Percentiles rank a stretch among this genome's conserved stretches.
Conservation (phyloP, 2,888 invertebrate genomes). For the Nemurella pictetii region DNA sequence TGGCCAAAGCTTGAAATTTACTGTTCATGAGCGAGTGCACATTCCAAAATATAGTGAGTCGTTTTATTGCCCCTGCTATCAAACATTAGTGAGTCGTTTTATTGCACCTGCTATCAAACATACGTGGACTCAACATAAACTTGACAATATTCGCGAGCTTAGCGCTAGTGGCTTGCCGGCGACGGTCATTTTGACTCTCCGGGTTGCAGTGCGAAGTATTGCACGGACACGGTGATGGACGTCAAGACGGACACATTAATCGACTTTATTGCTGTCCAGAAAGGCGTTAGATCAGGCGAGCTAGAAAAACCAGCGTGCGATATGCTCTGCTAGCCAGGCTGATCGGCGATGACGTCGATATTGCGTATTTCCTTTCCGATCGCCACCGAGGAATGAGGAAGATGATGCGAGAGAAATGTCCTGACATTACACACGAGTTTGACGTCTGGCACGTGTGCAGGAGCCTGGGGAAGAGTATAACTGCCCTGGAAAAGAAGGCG, state of each 20-base stretch:
- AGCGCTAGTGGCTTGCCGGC: slow-evolving; percentile 31
- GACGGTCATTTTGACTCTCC: slow-evolving; percentile 42
- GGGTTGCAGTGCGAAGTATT: slow-evolving; percentile 40
- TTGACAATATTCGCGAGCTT: not conserved
- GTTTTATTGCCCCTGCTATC: no score
- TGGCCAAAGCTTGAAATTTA: not conserved
- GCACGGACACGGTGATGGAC: slow-evolving; percentile 41
- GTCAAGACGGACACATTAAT: slow-evolving; percentile 37
- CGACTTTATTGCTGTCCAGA: slow-evolving; percentile 36
- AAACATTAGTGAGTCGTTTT: not conserved
- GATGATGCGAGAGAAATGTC: slow-evolving; percentile 36
- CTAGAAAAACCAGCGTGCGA: slow-evolving; percentile 18
- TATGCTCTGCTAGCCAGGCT: not conserved
- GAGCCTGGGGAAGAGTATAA: slow-evolving; percentile 41
- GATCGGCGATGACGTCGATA: not conserved
- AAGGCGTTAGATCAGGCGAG: not conserved
- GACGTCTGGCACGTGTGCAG: slow-evolving; percentile 33
- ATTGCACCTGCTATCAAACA: not conserved
- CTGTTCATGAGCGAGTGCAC: not conserved
- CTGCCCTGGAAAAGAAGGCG: not conserved
- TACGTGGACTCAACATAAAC: not conserved
- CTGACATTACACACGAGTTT: slow-evolving; percentile 39
- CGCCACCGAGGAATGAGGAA: slow-evolving; percentile 39
- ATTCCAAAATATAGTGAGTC: not conserved
- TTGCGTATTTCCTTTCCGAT: slow-evolving; percentile 32